Percentiles rank a stretch among this genome's conserved stretches.
Evolutionary conservation across 2,113 vertebrate species (phyloP).

Genomic region (Gavialis gangeticus): DNA sequence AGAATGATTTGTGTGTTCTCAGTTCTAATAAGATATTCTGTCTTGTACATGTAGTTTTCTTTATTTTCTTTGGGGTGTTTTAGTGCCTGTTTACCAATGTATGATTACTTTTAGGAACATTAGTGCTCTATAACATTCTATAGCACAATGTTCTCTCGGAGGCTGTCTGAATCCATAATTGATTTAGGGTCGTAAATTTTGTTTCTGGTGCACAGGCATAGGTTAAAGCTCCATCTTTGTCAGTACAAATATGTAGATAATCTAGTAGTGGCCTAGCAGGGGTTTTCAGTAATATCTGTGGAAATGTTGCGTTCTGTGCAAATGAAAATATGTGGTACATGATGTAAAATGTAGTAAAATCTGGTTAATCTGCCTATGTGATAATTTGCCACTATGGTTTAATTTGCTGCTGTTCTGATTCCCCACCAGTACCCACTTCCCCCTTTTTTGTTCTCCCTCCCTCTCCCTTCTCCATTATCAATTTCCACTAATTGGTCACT

Average conservation of each 20-base stretch:
- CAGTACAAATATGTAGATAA: not conserved
- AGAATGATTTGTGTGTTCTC: not conserved
- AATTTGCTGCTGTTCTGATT: no score
- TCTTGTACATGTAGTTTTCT: not conserved
- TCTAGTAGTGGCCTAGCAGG: no score
- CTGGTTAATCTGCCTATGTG: no score
- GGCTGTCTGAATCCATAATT: not conserved
- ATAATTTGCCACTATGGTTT: no score
- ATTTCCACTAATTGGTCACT: no score
- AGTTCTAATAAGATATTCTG: not conserved
- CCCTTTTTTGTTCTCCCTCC: no score
- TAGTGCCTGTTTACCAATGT: accelerated
- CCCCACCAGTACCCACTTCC: no score
- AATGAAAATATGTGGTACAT: not conserved
- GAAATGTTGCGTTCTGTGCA: not conserved
- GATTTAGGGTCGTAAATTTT: accelerated
- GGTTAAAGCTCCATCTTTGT: not conserved
- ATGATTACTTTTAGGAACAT: not conserved
- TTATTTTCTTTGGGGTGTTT: not conserved
- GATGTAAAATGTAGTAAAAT: no score
- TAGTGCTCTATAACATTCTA: accelerated
- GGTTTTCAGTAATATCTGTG: no score
- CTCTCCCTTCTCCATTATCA: no score
- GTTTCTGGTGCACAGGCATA: not conserved
- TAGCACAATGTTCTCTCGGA: not conserved